Percentiles rank a stretch among this genome's conserved stretches.
Evolutionary conservation across 35 echinoderm and acorn worm species (phyloP).

Genomic region (Ptychodera flava): DNA sequence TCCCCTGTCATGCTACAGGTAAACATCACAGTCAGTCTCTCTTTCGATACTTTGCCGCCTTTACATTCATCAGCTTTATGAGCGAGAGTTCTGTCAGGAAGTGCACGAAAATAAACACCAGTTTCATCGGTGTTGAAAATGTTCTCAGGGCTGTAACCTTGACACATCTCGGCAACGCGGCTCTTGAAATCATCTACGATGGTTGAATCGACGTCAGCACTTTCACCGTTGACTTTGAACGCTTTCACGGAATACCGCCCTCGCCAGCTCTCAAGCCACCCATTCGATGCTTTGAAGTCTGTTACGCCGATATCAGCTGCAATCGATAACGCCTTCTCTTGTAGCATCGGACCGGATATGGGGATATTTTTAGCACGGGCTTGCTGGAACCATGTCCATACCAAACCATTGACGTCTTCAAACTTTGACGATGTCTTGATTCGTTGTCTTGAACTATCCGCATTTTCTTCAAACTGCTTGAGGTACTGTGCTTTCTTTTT

Average conservation of each 20-base stretch:
- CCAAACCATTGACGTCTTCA: too few relatives aligned
- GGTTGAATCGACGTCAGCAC: neutral
- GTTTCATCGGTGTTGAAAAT: too few relatives aligned
- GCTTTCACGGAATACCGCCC: neutral
- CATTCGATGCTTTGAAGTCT: slow-evolving; percentile 10
- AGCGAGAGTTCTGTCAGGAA: slow-evolving; percentile 3
- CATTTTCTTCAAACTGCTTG: too few relatives aligned
- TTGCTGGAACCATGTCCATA: too few relatives aligned
- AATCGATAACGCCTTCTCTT: neutral
- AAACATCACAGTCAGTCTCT: slow-evolving; percentile 3
- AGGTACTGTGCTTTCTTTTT: too few relatives aligned
- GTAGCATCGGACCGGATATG: too few relatives aligned
- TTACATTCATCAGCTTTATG: neutral
- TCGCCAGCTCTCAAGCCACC: neutral
- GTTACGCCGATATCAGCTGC: neutral
- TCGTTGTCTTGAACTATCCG: too few relatives aligned
- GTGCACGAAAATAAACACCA: neutral
- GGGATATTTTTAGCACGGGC: too few relatives aligned
- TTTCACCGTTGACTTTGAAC: neutral
- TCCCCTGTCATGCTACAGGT: slow-evolving; percentile 2
- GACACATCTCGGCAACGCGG: neutral
- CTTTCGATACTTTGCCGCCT: neutral
- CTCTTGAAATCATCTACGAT: neutral
- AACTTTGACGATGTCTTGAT: too few relatives aligned
- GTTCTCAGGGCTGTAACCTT: neutral